These are phyloP conservation scores for Typhlichthys eigenmanni DNA, from an alignment of 2,797 vertebrate genomes.

Conservation along the genomic window DNA sequence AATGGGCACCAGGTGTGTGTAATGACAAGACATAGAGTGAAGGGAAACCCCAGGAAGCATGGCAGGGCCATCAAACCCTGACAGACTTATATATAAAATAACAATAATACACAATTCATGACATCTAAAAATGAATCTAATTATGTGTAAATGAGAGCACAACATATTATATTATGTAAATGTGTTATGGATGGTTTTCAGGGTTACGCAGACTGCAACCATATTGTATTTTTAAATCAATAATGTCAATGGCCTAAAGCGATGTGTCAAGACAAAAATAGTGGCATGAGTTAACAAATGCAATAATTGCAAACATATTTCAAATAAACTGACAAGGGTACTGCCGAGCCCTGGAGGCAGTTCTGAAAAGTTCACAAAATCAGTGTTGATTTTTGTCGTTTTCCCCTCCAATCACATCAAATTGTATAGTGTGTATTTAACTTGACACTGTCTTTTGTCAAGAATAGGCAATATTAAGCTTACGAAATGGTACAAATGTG, in stretches of 20 bases:
- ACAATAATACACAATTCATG: conserved; percentile 18
- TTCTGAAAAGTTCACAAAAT: conserved; percentile 72
- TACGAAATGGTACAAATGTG: conserved; percentile 39
- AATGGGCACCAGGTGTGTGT: too few species aligned
- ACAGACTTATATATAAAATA: too few species aligned
- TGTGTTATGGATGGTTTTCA: conserved; percentile 64
- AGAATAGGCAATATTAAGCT: conserved; percentile 26
- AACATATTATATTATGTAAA: conserved; percentile 64
- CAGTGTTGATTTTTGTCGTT: conserved; percentile 51
- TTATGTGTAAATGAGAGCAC: conserved; percentile 40
- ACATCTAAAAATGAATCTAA: conserved; percentile 50
- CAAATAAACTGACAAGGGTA: conserved; percentile 71
- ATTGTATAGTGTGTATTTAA: conserved; percentile 55
- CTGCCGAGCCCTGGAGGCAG: conserved; percentile 48
- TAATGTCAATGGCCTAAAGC: conserved; percentile 70
- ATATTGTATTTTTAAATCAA: conserved; percentile 73
- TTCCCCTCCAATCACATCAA: conserved; percentile 53
- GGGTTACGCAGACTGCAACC: conserved; percentile 45
- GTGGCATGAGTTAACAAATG: conserved; percentile 69
- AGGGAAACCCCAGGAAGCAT: too few species aligned
- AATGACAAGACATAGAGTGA: too few species aligned
- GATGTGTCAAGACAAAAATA: conserved; percentile 61
- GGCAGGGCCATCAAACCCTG: too few species aligned
- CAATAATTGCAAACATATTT: conserved; percentile 76
- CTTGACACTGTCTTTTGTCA: conserved; percentile 32